Conservation (phyloP, 2,888 invertebrate species). For the Apamea crenata region DNA sequence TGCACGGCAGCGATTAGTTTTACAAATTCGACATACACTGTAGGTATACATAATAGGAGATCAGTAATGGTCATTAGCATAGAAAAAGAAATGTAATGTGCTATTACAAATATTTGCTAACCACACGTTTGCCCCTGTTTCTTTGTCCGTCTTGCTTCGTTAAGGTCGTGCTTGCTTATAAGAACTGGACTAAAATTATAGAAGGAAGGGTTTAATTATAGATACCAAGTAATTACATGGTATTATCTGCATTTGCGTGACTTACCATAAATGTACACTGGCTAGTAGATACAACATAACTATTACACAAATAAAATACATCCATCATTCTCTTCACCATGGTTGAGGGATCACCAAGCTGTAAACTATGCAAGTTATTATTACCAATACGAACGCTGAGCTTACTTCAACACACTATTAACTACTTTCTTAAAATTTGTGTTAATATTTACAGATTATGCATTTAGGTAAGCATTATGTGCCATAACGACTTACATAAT, state of each 20-base stretch:
- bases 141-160: conserved; percentile 32
- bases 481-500: conserved; percentile 49
- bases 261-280: conserved; percentile 20
- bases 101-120: conserved; percentile 31
- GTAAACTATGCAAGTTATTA: conserved; percentile 15
- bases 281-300: not conserved
- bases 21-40: conserved; percentile 67
- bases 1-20: conserved; percentile 62
- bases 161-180: conserved; percentile 25
- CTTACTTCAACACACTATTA: conserved; percentile 3
- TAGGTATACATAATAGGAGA: conserved; percentile 62
- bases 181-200: conserved; percentile 17
- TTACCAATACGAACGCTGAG: not conserved
- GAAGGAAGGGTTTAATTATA: conserved; percentile 36
- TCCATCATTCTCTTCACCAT: conserved; percentile 4
- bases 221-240: conserved; percentile 31
- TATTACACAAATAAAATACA: conserved; percentile 24
- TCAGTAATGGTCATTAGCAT: conserved; percentile 61
- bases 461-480: conserved; percentile 37
- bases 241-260: conserved; percentile 44
- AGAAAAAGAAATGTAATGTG: conserved; percentile 53
- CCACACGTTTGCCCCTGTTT: conserved; percentile 4
- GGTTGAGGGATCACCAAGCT: conserved; percentile 35
- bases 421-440: conserved; percentile 18
- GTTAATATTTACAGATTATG: conserved; percentile 37